A percentile compares a stretch with the other conserved stretches of the same genome.
Evolutionary conservation across 2,888 invertebrate species (phyloP).

Genomic region (Lycaena phlaeas): DNA sequence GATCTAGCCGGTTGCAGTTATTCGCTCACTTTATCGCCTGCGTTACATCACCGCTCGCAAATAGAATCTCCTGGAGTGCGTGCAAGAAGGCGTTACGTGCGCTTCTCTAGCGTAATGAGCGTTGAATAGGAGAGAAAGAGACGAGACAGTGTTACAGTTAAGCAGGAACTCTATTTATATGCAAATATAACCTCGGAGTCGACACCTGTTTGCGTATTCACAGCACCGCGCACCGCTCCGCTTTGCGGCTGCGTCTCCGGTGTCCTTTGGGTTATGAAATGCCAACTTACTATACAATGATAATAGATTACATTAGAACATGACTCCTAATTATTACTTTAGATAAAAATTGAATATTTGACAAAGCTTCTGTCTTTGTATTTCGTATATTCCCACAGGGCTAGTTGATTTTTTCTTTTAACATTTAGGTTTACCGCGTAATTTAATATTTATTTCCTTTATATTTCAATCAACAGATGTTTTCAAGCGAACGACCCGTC

Average conservation of each 20-base stretch:
- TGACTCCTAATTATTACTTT: neutral
- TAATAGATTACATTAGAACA: neutral
- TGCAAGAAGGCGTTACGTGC: constrained; percentile 54
- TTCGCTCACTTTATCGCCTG: constrained; percentile 39
- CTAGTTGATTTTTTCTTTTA: neutral
- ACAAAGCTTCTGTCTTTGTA: neutral
- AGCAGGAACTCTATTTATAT: constrained; percentile 74
- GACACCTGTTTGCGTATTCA: constrained; percentile 74
- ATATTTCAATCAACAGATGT: too few relatives aligned
- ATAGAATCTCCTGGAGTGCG: constrained; percentile 68
- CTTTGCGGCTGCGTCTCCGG: constrained; percentile 58
- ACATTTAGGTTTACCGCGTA: neutral
- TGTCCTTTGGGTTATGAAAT: constrained; percentile 52
- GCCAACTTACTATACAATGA: constrained; percentile 24
- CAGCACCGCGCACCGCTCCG: constrained; percentile 50
- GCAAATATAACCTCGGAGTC: constrained; percentile 71
- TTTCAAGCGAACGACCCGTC: too few relatives aligned
- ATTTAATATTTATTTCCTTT: neutral
- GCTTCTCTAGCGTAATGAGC: constrained; percentile 46
- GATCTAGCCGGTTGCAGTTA: constrained; percentile 33
- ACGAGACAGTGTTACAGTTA: constrained; percentile 67
- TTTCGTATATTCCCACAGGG: constrained; percentile 2
- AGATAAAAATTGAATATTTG: constrained; percentile 2
- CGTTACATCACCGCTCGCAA: constrained; percentile 63
- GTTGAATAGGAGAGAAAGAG: constrained; percentile 53